Conservation (phyloP, 2,797 vertebrate species). For the Oreortyx pictus region DNA sequence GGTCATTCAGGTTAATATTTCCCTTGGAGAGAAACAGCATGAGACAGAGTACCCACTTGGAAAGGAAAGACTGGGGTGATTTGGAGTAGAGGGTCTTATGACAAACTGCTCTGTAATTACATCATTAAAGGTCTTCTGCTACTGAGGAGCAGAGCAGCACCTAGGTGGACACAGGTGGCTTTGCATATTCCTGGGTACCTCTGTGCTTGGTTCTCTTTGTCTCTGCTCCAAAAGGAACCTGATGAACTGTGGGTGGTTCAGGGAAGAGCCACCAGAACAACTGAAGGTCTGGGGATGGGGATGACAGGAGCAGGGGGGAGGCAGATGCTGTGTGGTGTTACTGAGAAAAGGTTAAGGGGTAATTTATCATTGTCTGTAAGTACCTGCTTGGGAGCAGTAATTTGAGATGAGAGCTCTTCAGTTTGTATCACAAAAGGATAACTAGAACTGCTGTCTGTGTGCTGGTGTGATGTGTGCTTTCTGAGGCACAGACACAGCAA, state of each 20-base stretch:
- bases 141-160: neutral
- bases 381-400: neutral
- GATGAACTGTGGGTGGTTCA: too few relatives aligned
- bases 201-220: neutral
- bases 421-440: neutral
- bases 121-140: neutral
- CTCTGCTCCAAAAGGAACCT: neutral
- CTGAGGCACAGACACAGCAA: neutral
- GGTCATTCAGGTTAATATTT: neutral
- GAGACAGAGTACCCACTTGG: neutral
- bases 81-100: neutral
- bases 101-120: rapidly evolving
- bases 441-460: neutral
- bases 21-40: neutral
- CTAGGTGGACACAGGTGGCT: neutral
- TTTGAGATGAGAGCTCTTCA: slow-evolving; percentile 6
- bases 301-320: neutral
- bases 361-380: neutral
- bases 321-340: neutral
- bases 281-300: neutral
- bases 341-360: neutral
- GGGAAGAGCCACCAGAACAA: neutral
- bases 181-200: neutral
- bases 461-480: neutral
- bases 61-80: neutral